A percentile compares a stretch with the other conserved stretches of the same genome.
These are phyloP conservation scores for Streblospio benedicti DNA, from an alignment of 1,140 invertebrate species.

Conservation along the genomic window DNA sequence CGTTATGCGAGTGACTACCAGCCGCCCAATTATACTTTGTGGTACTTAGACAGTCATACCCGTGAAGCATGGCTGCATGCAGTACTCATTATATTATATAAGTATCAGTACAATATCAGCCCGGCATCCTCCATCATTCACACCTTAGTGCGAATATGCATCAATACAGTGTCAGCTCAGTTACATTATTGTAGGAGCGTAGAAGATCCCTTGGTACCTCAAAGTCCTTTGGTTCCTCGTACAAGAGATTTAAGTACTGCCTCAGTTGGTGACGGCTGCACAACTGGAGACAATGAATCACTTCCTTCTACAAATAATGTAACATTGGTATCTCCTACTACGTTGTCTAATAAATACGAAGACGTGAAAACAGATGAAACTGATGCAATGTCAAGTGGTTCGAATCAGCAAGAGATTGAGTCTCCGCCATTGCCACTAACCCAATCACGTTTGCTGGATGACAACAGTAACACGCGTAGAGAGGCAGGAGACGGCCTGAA, in stretches of 20 bases:
- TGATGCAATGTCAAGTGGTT: no score
- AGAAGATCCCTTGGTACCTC: slow-evolving; percentile 42
- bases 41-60: slow-evolving; percentile 73
- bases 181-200: slow-evolving; percentile 56
- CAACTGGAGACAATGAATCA: slow-evolving; percentile 34
- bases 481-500: no score
- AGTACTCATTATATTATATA: slow-evolving; percentile 89
- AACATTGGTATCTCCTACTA: slow-evolving; percentile 24
- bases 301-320: slow-evolving; percentile 17
- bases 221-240: slow-evolving; percentile 58
- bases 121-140: slow-evolving; percentile 69
- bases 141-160: slow-evolving; percentile 76
- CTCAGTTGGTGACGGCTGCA: slow-evolving; percentile 44
- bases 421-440: no score
- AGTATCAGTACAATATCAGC: slow-evolving; percentile 87
- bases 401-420: no score
- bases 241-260: slow-evolving; percentile 55
- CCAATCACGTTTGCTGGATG: no score
- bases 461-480: no score
- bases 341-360: slow-evolving; percentile 22
- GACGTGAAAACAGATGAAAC: slow-evolving; percentile 1
- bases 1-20: slow-evolving; percentile 52
- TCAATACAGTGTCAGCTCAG: slow-evolving; percentile 85
- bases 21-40: slow-evolving; percentile 69
- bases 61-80: slow-evolving; percentile 86